Base-by-base conservation (phyloP, 2,113 vertebrate genomes). In the Etheostoma spectabile region DNA sequence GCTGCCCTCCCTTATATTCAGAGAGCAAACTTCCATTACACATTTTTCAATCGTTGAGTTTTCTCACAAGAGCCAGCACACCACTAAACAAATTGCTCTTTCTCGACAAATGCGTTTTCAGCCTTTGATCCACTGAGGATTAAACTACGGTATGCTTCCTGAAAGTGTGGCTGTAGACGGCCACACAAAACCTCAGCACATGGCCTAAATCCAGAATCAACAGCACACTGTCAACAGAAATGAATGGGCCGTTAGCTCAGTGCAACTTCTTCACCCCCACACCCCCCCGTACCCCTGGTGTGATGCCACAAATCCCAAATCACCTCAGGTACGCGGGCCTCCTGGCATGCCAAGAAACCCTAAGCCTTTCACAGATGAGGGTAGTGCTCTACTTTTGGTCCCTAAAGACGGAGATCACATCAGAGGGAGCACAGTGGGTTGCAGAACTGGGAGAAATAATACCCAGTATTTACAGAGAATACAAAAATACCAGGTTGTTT, bases 191-290 rank as follows among this genome's bases (percentile, higher is more conserved):
- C 16, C 78, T 65, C 5, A 38, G 56, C 75, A 70, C 73, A 56
- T 83, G 86, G 88, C 81, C 22, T 5, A 12, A 53, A 59, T 91
- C 88, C 89, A 90, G 77, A 62, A 59, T 69, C 77, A 65, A 42
- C 35, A 56, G 86, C 69, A 56, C 68, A 77, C 74, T 89, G 88
- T 91, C 92, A 87, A 73, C 73, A 70, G 45, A 82, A 90, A 87
- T 72, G 70, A 92, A 89, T 87, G 86, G 84, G 65, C 88, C 84
- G 88, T 92, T 91, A 88, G 83, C 35, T 35, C 35, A 35, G 35
- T 35, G 35, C 35, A 1, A 35, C 35, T 35, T 35, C 35, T 35
- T 35, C 35, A 30, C 30, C 30, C 30, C 2, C 30, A 35, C 35
- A 35, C 35, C 35, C 33, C 33, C 33, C 30, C 30, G 30, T 30